These are phyloP conservation scores for Promerops cafer DNA, from an alignment of 2,113 vertebrate species.

Conservation along the genomic window DNA sequence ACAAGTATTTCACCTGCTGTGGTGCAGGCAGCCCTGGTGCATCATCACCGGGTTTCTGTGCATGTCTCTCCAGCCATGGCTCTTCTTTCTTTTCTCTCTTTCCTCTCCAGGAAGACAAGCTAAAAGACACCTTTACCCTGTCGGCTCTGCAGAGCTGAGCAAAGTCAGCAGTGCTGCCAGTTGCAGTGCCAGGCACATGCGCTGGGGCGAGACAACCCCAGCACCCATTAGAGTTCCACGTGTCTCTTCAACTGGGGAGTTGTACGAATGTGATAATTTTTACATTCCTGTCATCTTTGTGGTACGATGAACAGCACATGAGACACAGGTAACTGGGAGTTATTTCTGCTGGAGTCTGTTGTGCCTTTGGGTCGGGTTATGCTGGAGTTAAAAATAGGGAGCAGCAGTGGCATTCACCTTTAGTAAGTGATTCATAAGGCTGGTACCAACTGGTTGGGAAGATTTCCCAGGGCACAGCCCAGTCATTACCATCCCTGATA, in stretches of 20 bases:
- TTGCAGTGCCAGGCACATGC: accelerated
- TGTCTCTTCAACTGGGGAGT: neutral
- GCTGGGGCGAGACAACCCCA: neutral
- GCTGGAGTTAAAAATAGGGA: neutral
- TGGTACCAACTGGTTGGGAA: neutral
- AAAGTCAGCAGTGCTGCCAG: neutral
- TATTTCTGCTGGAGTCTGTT: neutral
- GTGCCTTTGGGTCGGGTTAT: accelerated
- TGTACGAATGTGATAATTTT: neutral
- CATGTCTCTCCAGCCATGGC: accelerated
- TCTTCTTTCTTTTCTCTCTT: neutral
- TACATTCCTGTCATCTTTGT: conserved; percentile 24
- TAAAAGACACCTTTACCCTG: neutral
- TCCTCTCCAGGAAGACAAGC: neutral
- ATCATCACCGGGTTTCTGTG: neutral
- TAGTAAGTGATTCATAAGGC: neutral
- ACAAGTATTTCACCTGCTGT: neutral
- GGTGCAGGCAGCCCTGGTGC: neutral
- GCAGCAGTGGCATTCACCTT: neutral
- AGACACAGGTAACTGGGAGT: neutral
- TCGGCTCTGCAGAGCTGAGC: neutral
- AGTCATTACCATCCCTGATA: neutral
- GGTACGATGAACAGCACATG: neutral
- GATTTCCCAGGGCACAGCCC: neutral
- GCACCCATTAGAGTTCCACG: neutral